Evolutionary conservation across 2,113 vertebrate species (phyloP), one percentile per base, ranked within the genome.

Genomic region (Callaeas wilsoni): DNA sequence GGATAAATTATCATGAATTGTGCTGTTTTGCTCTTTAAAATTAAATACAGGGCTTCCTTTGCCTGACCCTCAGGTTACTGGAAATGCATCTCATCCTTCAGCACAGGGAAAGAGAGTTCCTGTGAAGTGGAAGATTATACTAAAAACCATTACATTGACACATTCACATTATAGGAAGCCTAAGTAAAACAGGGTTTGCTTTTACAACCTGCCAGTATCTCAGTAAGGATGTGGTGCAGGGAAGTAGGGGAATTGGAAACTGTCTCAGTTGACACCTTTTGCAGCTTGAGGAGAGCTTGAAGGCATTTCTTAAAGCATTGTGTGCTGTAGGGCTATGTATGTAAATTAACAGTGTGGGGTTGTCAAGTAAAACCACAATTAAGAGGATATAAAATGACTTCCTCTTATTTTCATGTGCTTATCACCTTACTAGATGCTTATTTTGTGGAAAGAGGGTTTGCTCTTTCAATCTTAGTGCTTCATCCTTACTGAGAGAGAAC

Each of bases 31-130:
- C 57, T 56, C 15, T 73, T 76, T 22, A 30, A 69, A 92, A 85
- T 55, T 13, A 50, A 73, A 73, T 52, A 8, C 0, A 1, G 5
- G 32, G 4, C 46, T 80, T 77, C 7, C 1, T 57, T 46, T 80
- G 16, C 46, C 18, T 63, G 50, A 63, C 4, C 21, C 1, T 0
- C 0, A 0, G 0, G 0, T 79, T 83, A 17, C 65, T 49, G 75
- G 69, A 87, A 73, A 42, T 41, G 10, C 1, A 12, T 22, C 25
- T 75, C 0, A 5, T 59, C n/a, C n/a, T 89, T 89, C 27, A 85
- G 67, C 42, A 25, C 17, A 30, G 42, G 18, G 37, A 46, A 71
- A 16, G 33, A 59, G 49, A 44, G 11, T n/a, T 5, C 85, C 35
- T 88, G 18, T 42, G 27, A 77, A 49, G 50, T 25, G 33, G 32